phyloP scores from a whole-genome alignment of 2,888 invertebrate species.

The Acrobeloides nanus region DNA sequence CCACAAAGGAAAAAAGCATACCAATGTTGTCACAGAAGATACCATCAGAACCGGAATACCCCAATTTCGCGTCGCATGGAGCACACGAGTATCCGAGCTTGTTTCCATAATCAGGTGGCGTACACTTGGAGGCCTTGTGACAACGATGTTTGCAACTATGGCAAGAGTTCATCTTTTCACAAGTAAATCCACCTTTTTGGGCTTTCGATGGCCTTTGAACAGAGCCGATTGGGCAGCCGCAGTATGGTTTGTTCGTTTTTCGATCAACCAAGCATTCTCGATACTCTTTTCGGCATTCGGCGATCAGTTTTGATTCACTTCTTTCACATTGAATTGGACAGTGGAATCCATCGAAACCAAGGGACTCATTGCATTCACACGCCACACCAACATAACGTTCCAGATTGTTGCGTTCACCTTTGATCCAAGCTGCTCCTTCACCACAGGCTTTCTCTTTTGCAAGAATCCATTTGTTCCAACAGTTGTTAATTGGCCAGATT shows the following conservation, averaged over 20 bases:
- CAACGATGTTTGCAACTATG: conserved; percentile 9
- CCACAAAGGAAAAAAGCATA: too few species aligned
- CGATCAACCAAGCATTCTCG: conserved; percentile 11
- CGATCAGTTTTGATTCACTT: conserved; percentile 2
- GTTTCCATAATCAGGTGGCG: conserved; percentile 1
- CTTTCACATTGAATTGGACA: conserved; percentile 7
- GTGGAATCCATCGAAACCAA: conserved; percentile 12
- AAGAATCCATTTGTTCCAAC: conserved; percentile 12
- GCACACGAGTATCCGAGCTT: conserved; percentile 10
- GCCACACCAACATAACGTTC: conserved; percentile 14
- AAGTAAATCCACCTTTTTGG: too few species aligned
- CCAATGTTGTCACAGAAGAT: too few species aligned
- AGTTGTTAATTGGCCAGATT: conserved; percentile 9
- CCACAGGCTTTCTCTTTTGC: conserved; percentile 8
- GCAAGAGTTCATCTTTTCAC: conserved; percentile 5
- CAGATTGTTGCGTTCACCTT: conserved; percentile 12
- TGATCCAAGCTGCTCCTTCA: conserved; percentile 6
- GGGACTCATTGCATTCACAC: conserved; percentile 12
- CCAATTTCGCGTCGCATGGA: conserved; percentile 6
- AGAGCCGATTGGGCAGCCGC: conserved; percentile 13
- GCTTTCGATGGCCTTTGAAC: neutral
- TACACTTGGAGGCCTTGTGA: conserved; percentile 14
- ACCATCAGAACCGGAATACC: conserved; percentile 10
- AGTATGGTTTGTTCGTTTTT: conserved; percentile 10
- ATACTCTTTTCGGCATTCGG: conserved; percentile 11